phyloP scores from a whole-genome alignment of 1,140 invertebrate genomes.

The Drosophila ohnishii region DNA sequence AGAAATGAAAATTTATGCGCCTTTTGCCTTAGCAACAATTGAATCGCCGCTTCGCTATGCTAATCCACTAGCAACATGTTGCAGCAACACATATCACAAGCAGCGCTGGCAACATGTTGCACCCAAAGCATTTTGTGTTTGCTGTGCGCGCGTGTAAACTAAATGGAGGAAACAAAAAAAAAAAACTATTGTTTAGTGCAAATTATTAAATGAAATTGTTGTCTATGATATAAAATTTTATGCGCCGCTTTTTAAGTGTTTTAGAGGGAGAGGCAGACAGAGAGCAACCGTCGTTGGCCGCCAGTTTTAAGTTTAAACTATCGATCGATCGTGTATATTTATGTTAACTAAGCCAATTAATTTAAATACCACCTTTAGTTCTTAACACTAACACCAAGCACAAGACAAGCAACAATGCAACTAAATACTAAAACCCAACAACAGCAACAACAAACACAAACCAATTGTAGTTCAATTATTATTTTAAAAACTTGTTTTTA shows the following conservation, averaged over 20 bases:
- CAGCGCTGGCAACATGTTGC: slow-evolving; percentile 48
- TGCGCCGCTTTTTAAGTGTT: slow-evolving; percentile 64
- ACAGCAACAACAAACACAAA: slow-evolving; percentile 48
- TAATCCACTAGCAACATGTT: slow-evolving; percentile 52
- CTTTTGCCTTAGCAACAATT: slow-evolving; percentile 58
- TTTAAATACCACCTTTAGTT: slow-evolving; percentile 44
- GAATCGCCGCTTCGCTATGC: slow-evolving; percentile 54
- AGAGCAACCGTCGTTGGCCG: slow-evolving; percentile 18
- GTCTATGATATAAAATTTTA: slow-evolving; percentile 75
- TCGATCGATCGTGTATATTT: slow-evolving; percentile 52
- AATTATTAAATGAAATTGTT: slow-evolving; percentile 68
- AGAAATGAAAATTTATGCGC: slow-evolving; percentile 37
- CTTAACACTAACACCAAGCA: slow-evolving; percentile 51
- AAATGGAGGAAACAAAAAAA: slow-evolving; percentile 13
- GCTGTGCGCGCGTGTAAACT: slow-evolving; percentile 46
- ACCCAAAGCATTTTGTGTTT: slow-evolving; percentile 47
- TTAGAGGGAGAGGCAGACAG: slow-evolving; percentile 12
- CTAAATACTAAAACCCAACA: slow-evolving; percentile 37
- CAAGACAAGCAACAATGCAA: slow-evolving; percentile 78
- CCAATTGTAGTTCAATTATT: slow-evolving; percentile 72
- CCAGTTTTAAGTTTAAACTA: slow-evolving; percentile 39
- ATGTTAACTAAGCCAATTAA: slow-evolving; percentile 50
- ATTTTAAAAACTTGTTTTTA: slow-evolving; percentile 31
- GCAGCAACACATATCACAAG: slow-evolving; percentile 51
- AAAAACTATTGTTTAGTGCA: slow-evolving; percentile 60